These are phyloP conservation scores for Microchirus variegatus DNA, from an alignment of 2,797 vertebrate genomes.

Conservation along the genomic window DNA sequence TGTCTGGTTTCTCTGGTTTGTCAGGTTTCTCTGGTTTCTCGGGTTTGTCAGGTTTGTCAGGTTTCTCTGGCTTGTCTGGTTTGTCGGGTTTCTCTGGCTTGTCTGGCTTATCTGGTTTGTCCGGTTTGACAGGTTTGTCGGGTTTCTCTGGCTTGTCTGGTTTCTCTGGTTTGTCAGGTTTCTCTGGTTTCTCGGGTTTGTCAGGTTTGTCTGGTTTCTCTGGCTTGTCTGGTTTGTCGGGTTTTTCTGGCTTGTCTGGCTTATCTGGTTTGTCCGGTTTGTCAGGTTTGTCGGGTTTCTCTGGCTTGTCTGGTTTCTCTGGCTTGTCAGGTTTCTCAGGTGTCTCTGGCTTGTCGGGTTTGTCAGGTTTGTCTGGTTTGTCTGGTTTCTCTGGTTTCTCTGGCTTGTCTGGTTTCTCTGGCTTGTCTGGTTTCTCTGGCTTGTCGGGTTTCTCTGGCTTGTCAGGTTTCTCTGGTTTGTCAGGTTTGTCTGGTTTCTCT, in stretches of 20 bases:
- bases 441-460: not conserved
- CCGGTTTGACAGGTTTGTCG: no score
- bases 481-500: not conserved
- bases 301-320: not conserved
- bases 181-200: not conserved
- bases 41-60: no score
- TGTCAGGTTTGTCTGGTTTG: not conserved
- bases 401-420: not conserved
- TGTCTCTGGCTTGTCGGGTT: not conserved
- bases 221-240: not conserved
- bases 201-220: not conserved
- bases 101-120: no score
- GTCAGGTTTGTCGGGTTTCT: not conserved
- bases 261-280: no score
- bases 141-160: not conserved
- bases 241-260: not conserved
- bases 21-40: no score
- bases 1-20: no score
- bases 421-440: not conserved
- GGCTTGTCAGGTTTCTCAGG: not conserved
- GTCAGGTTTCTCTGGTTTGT: not conserved
- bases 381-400: not conserved
- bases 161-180: not conserved
- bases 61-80: no score
- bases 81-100: no score